Evolutionary conservation across 2,797 vertebrate genomes (phyloP), one percentile per base, ranked within the genome.

Genomic region (Anolis apletophallus): DNA sequence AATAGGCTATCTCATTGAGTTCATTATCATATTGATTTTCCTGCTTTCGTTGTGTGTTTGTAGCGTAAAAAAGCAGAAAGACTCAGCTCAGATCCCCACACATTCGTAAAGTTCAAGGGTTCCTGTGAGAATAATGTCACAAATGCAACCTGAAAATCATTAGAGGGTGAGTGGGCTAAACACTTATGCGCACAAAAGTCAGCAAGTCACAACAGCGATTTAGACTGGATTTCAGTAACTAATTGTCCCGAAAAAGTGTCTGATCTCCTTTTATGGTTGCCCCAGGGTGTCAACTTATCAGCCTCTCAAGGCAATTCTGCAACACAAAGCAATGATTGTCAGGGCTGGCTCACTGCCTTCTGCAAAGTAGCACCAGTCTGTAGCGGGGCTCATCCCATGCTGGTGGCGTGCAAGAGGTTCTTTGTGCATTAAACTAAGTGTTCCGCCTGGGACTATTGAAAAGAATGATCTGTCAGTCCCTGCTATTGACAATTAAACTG

Each of bases 401-500:
- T 86, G 88, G 69, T 26, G 36, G 69, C 52, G 75, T 13, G 67
- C 23, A 13, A 86, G 59, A 83, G 78, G 59, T 57, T 46, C 67
- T 86, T 86, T 83, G 81, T 86, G 50, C 68, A 55, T 36, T 34
- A 75, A 79, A 74, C 69, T 79, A 86, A 80, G 77, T 50, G 21
- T n/a, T 83, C 57, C 76, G 40, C 23, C 40, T 59, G 57, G 69
- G 71, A 14, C 76, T 36, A 40, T 40, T 61, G 81, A 75, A 86
- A 89, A 84, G 81, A 67, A 76, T 29, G 6, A 83, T 73, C 29
- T 80, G 88, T 83, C 84, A 74, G 29, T 59, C 34, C 68, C 80
- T 23, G 10, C 77, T 67, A 52, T 79, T 82, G 68, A 57, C 88
- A 79, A 57, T 69, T 83, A 34, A 32, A 83, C 80, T 80, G 59